phyloP scores from a whole-genome alignment of 2,888 invertebrate species.

The Zaprionus obscuricornis region DNA sequence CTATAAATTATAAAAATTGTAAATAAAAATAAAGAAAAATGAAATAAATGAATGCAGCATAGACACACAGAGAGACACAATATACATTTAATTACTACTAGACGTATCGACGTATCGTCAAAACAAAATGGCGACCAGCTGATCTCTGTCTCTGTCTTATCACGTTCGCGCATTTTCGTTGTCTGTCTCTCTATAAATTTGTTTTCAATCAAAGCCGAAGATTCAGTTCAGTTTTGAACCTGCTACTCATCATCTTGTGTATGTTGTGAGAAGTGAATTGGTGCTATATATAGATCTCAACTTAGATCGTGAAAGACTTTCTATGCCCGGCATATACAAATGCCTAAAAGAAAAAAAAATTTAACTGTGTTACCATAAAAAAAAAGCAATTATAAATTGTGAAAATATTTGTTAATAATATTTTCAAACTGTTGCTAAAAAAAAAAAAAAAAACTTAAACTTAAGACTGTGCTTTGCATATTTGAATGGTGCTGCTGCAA shows the following conservation, averaged over 20 bases:
- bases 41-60: constrained; percentile 23
- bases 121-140: constrained; percentile 56
- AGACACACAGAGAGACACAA: constrained; percentile 4
- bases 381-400: background rate
- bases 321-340: constrained; percentile 32
- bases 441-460: constrained; percentile 5
- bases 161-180: constrained; percentile 42
- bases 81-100: background rate
- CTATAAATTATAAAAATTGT: constrained; percentile 10
- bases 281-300: no score
- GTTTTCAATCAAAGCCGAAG: constrained; percentile 12
- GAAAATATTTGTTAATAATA: constrained; percentile 1
- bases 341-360: constrained; percentile 17
- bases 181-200: constrained; percentile 58
- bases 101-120: constrained; percentile 1
- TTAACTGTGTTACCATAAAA: background rate
- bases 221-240: constrained; percentile 67
- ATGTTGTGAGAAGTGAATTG: no score
- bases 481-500: constrained; percentile 64
- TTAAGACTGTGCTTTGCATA: constrained; percentile 15
- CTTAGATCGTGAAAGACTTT: constrained; percentile 24
- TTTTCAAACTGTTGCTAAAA: constrained; percentile 1
- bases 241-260: constrained; percentile 31
- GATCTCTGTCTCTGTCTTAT: constrained; percentile 42
- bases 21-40: constrained; percentile 2